Evolutionary conservation across 2,888 invertebrate species (phyloP).

Genomic region (Drosophila borborema): DNA sequence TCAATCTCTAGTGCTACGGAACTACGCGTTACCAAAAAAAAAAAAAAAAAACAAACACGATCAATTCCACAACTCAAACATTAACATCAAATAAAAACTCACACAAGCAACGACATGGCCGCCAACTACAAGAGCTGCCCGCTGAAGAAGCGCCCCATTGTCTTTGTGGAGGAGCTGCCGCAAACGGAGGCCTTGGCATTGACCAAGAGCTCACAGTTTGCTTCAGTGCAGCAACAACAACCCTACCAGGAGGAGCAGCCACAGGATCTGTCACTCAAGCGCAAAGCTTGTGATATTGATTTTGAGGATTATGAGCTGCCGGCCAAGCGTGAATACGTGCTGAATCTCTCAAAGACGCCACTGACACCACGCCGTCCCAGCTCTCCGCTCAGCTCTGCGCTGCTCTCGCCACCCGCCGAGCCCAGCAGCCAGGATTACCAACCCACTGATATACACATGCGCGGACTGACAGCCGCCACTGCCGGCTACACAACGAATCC

Average conservation of each 20-base stretch:
- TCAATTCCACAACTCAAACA: neutral
- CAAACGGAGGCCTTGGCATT: constrained; percentile 74
- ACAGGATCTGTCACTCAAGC: constrained; percentile 84
- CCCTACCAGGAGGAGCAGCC: constrained; percentile 70
- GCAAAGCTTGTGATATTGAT: constrained; percentile 68
- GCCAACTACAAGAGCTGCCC: constrained; percentile 94
- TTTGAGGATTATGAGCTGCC: constrained; percentile 68
- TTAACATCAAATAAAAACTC: neutral
- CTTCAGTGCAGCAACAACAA: constrained; percentile 1
- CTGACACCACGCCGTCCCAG: constrained; percentile 30
- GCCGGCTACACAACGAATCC: constrained; percentile 78
- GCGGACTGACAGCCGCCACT: constrained; percentile 77
- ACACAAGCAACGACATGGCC: constrained; percentile 55
- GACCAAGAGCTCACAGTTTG: constrained; percentile 60
- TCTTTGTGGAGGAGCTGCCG: constrained; percentile 87
- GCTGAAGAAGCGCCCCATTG: constrained; percentile 94
- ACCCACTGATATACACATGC: constrained; percentile 78
- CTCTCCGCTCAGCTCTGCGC: constrained; percentile 56
- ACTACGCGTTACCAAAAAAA: constrained; percentile 29
- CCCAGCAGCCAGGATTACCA: constrained; percentile 57
- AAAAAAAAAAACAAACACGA: constrained; percentile 12
- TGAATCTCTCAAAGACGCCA: constrained; percentile 79
- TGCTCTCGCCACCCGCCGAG: constrained; percentile 76
- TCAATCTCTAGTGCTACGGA: constrained; percentile 42
- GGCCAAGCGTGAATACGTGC: constrained; percentile 78